phyloP scores from a whole-genome alignment of 2,797 vertebrate genomes.

The Helostoma temminkii region DNA sequence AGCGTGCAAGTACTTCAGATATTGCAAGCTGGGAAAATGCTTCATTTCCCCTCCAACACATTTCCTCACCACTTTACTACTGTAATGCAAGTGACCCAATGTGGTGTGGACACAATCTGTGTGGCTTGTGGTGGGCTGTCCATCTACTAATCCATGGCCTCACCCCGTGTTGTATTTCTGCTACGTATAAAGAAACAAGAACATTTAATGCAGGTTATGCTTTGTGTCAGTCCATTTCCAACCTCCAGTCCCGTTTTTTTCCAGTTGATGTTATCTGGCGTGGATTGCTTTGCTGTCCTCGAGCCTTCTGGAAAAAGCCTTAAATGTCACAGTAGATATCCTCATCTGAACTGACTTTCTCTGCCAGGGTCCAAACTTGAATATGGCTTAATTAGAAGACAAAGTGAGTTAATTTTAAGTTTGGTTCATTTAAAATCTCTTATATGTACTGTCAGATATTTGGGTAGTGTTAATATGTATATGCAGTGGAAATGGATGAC shows the following conservation, averaged over 20 bases:
- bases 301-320: constrained; percentile 90
- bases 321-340: constrained; percentile 88
- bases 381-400: constrained; percentile 63
- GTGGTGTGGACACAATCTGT: constrained; percentile 78
- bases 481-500: constrained; percentile 5
- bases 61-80: constrained; percentile 88
- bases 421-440: constrained; percentile 73
- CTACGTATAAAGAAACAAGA: constrained; percentile 48
- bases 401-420: constrained; percentile 42
- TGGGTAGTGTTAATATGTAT: constrained; percentile 16
- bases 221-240: constrained; percentile 39
- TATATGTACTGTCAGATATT: constrained; percentile 69
- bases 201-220: constrained; percentile 41
- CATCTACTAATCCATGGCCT: constrained; percentile 51
- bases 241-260: constrained; percentile 35
- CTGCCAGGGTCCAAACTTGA: constrained; percentile 62
- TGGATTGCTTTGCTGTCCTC: constrained; percentile 63
- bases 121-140: constrained; percentile 70
- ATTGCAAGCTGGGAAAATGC: constrained; percentile 69
- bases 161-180: constrained; percentile 50
- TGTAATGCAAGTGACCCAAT: constrained; percentile 85
- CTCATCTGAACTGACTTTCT: constrained; percentile 59
- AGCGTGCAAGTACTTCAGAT: constrained; percentile 80
- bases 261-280: constrained; percentile 45
- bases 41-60: constrained; percentile 80